A percentile compares a stretch with the other conserved stretches of the same genome.
Conservation (phyloP, 2,888 invertebrate species). For the Oeneis ivallda region DNA sequence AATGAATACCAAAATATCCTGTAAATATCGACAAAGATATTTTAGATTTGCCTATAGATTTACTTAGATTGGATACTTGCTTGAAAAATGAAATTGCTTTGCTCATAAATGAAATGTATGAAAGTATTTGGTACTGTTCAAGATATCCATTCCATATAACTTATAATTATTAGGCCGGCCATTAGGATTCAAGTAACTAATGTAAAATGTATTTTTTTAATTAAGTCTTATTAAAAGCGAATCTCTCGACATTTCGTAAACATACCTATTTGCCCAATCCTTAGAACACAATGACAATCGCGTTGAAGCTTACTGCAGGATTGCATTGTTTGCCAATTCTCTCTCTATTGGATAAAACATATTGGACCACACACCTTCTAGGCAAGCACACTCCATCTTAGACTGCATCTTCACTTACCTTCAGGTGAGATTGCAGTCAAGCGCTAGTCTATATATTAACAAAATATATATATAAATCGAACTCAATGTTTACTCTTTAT, state of each 20-base stretch:
- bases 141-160: constrained; percentile 47
- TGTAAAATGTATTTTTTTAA: not conserved
- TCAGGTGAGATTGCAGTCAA: no score
- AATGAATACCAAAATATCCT: constrained; percentile 36
- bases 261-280: not conserved
- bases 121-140: constrained; percentile 31
- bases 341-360: no score
- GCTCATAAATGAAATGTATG: constrained; percentile 25
- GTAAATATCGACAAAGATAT: constrained; percentile 35
- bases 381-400: no score
- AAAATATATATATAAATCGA: no score
- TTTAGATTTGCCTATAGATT: constrained; percentile 31
- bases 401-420: no score
- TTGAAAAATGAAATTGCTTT: constrained; percentile 32
- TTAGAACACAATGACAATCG: not conserved
- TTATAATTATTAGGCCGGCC: constrained; percentile 35
- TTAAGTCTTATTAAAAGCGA: no score
- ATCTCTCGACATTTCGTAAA: no score
- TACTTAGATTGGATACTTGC: constrained; percentile 33
- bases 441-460: no score
- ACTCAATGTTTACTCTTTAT: no score
- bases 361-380: no score
- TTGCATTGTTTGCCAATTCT: no score
- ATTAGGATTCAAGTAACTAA: constrained; percentile 15
- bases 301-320: not conserved